Base-by-base conservation (phyloP, 1,140 invertebrate species). In the Musca vetustissima region DNA sequence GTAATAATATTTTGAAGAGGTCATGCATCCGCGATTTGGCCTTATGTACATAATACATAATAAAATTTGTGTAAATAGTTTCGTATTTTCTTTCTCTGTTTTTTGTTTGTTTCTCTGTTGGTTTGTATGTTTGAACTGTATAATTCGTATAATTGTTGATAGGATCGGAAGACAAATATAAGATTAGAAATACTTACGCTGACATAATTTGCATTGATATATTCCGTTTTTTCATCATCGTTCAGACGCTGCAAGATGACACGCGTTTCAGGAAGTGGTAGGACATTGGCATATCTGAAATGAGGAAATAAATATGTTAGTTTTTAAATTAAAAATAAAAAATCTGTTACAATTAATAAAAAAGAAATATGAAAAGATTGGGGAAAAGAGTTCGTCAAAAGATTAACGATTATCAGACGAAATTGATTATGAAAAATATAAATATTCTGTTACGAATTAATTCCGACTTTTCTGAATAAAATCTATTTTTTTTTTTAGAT, bases 141-240 rank as follows among this genome's bases (percentile, higher is more conserved):
- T 32, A 4, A 43, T 57, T 8, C 11, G 22, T n/a, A 55, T 24
- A 57, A n/a, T 57, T 13, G 36, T 43, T 8, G 53, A 57, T 24
- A 25, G 24, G 22, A 25, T n/a, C 24, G 9, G 1, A 50, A 50
- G 2, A 28, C n/a, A n/a, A n/a, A n/a, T n/a, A 15, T 13, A 50
- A 21, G 49, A 50, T 17, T 50, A 21, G 49, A 21, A 50, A 73
- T 64, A 79, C 79, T 81, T 83, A 93, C 92, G 80, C 89, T 89
- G 74, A 94, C 89, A 85, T 90, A 94, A 85, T 94, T 96, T 69
- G 94, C 95, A 83, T 97, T 97, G 71, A 97, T 96, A 80, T 96
- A 97, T 78, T 95, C 92, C 36, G 90, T 91, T 70, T 89, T 90
- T 8, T 89, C 88, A 78, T 93, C 91, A 65, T 89, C 89, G 71